Conservation (phyloP, 2,113 vertebrate species). For the Emydocephalus ijimae region DNA sequence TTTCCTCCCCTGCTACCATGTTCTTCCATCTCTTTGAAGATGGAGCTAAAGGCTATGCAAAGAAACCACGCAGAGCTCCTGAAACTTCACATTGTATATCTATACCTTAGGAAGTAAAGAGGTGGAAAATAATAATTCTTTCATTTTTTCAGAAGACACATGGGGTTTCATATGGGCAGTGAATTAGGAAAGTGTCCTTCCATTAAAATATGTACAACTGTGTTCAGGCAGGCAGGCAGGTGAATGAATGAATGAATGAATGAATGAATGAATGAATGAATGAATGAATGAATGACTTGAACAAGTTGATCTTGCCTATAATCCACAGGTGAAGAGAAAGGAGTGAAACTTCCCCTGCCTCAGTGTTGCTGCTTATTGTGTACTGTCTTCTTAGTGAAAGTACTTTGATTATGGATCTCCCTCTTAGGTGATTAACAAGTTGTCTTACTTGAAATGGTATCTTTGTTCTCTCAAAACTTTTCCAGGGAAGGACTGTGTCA, state of each 20-base stretch:
- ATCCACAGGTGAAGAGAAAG: not conserved
- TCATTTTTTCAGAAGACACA: not conserved
- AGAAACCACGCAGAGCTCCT: not conserved
- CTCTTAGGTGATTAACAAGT: not conserved
- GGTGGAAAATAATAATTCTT: not conserved
- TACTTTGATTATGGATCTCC: not conserved
- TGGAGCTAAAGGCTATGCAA: not conserved
- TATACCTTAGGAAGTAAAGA: not conserved
- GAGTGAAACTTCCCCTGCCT: not conserved
- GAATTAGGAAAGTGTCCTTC: not conserved
- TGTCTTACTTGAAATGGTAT: not conserved
- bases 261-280: not conserved
- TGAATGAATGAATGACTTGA: not conserved
- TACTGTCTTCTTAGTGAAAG: not conserved
- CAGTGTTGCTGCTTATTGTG: not conserved
- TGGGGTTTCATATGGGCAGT: not conserved
- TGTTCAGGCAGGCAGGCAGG: not conserved
- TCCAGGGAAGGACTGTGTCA: not conserved
- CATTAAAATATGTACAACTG: not conserved
- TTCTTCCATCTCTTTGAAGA: not conserved
- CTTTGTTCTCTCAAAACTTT: not conserved
- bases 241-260: not conserved
- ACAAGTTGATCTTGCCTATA: not conserved
- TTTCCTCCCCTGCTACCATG: not conserved
- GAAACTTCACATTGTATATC: not conserved